These are phyloP conservation scores for Xiphorhynchus erythropygius DNA, from an alignment of 2,797 vertebrate species.

Conservation along the genomic window DNA sequence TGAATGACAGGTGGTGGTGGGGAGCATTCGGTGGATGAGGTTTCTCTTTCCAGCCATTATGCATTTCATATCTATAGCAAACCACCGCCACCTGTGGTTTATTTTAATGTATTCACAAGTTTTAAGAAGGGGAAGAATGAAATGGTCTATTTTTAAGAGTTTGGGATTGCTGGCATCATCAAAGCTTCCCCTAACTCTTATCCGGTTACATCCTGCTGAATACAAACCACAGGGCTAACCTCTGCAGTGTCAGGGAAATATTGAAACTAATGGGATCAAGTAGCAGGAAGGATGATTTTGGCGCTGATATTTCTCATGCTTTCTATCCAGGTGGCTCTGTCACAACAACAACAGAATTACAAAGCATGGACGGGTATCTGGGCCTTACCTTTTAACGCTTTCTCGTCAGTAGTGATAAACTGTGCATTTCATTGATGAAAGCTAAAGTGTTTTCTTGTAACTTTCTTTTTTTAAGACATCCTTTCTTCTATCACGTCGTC, in stretches of 20 bases:
- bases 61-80: constrained; percentile 56
- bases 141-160: constrained; percentile 25
- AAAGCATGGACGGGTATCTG: not conserved
- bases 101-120: constrained; percentile 57
- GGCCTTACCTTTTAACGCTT: not conserved
- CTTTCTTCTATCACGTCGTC: constrained; percentile 84
- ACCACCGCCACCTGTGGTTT: constrained; percentile 73
- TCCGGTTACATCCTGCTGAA: not conserved
- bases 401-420: not conserved
- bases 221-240: not conserved
- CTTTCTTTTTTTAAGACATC: constrained; percentile 78
- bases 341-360: not conserved
- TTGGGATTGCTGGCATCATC: constrained; percentile 31
- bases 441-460: constrained; percentile 37
- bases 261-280: constrained; percentile 36
- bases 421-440: not conserved
- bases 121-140: constrained; percentile 14
- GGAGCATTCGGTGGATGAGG: constrained; percentile 45
- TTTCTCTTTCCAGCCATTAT: constrained; percentile 49
- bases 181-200: constrained; percentile 25
- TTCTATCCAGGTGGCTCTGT: constrained; percentile 11
- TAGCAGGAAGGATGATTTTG: not conserved
- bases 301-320: not conserved
- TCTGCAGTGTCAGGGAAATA: constrained; percentile 31
- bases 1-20: constrained; percentile 57